Evolutionary conservation across 2,888 invertebrate genomes (phyloP).

Genomic region (Callimorpha dominula): DNA sequence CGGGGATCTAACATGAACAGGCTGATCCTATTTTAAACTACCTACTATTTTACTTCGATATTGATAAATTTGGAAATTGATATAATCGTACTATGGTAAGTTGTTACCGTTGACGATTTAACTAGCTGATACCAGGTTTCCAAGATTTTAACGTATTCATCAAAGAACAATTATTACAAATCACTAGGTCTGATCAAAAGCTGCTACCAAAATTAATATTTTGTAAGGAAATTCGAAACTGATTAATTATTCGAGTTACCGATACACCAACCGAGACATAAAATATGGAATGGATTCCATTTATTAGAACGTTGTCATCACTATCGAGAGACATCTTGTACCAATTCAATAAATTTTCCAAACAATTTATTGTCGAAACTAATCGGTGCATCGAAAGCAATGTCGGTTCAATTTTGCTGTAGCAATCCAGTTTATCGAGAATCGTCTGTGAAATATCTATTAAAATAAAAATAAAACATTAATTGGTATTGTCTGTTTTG

Average conservation of each 20-base stretch:
- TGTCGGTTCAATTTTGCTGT: neutral
- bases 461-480: neutral
- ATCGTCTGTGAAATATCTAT: neutral
- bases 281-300: neutral
- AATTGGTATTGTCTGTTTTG: neutral
- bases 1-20: too few relatives aligned
- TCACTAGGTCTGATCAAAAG: neutral
- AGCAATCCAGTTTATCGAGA: neutral
- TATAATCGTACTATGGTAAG: too few relatives aligned
- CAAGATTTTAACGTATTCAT: too few relatives aligned
- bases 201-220: neutral
- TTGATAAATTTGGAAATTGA: too few relatives aligned
- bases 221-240: neutral
- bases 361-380: conserved; percentile 32
- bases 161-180: neutral
- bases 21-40: too few relatives aligned
- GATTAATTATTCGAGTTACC: neutral
- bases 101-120: too few relatives aligned
- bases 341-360: conserved; percentile 33
- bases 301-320: conserved; percentile 23
- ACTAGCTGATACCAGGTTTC: too few relatives aligned
- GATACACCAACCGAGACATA: neutral
- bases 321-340: conserved; percentile 31
- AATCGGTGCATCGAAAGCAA: conserved; percentile 15
- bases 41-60: too few relatives aligned